Base-by-base conservation (phyloP, 2,113 vertebrate genomes). In the Acanthochromis polyacanthus region DNA sequence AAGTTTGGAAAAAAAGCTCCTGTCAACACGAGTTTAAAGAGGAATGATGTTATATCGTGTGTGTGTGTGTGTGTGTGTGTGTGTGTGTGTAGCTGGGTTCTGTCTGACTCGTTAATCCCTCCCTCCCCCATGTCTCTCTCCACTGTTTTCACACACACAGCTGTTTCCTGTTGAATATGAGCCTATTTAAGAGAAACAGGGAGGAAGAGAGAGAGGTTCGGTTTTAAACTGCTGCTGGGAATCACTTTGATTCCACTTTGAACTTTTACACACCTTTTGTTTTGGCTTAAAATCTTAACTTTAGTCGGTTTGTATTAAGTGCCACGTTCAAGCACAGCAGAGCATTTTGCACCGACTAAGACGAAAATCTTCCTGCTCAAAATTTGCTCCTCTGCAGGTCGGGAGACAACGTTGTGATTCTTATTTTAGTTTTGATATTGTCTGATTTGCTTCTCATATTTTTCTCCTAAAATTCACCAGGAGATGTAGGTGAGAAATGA, bases 101-200 rank as follows among this genome's bases (percentile, higher is more conserved):
- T 81, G 76, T 89, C 81, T 77, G 58, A 74, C 78, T 84, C 1
- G 8, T 77, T 84, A 83, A 86, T 85, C 87, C 85, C 40, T 78
- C 76, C 73, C 85, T 83, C 81, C 82, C 87, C 81, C 88, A 50
- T 53, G 62, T 86, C 79, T 81, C 78, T 76, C 71, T 28, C 30
- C 74, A 71, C 80, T 76, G 73, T 87, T 87, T 89, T 89, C 85
- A 90, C 90, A 91, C 87, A 72, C 87, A 86, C 92, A 93, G 91
- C 92, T 92, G 91, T 90, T 93, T 93, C 91, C 88, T 93, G 88
- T 89, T 74, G 50, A 56, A 25, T 78, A 80, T 68, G 74, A 80
- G 84, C 74, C 73, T 71, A 73, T 81, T 30, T 50, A 40, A 53
- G 63, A 25, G 59, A 46, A 48, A 40, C 53, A 67, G 59, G 36